Base-by-base conservation (phyloP, 2,888 invertebrate species). In the Drosophila paramelanica region DNA sequence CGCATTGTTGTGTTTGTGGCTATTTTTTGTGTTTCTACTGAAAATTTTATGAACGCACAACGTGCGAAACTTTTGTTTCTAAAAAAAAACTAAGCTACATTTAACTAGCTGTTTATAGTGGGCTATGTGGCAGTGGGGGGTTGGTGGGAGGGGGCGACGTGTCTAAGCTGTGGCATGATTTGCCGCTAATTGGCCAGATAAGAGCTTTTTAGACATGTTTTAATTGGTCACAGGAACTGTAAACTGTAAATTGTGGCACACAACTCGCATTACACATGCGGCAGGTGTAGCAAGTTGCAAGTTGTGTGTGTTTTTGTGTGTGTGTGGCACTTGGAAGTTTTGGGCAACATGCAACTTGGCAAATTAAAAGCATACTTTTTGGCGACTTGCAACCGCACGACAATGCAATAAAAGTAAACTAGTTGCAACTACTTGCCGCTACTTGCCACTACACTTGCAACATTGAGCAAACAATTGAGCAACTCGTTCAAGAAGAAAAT, bases 351-450 rank as follows among this genome's bases (percentile, higher is more conserved):
- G 65, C 71, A 66, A 70, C 47, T 57, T 55, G 46, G 41, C 53
- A 72, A 67, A 80, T 74, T 77, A 77, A 72, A 78, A 69, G 73
- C 73, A 73, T 73, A 71, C 60, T 80, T 80, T 55, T 73, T 46
- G 69, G 65, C 57, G 59, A 71, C 69, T 75, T 70, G 69, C 70
- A 81, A 74, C 79, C 85, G 62, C 87, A 83, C 76, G 84, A 85
- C 81, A 85, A 78, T 83, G 84, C 78, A 80, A 86, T 88, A 88
- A 85, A 88, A 86, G 66, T 67, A 76, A 84, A 84, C 74, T 78
- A 42, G 66, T 74, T 56, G 59, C 62, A 58, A 61, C 66, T 58
- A 64, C 73, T 68, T 75, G 31, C 31, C 33, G 33, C 33, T 33
- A 33, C 33, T 33, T 33, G 33, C 62, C 52, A 56, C 66, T 58